Evolutionary conservation across 2,113 vertebrate genomes (phyloP).

Genomic region (Numenius arquata): DNA sequence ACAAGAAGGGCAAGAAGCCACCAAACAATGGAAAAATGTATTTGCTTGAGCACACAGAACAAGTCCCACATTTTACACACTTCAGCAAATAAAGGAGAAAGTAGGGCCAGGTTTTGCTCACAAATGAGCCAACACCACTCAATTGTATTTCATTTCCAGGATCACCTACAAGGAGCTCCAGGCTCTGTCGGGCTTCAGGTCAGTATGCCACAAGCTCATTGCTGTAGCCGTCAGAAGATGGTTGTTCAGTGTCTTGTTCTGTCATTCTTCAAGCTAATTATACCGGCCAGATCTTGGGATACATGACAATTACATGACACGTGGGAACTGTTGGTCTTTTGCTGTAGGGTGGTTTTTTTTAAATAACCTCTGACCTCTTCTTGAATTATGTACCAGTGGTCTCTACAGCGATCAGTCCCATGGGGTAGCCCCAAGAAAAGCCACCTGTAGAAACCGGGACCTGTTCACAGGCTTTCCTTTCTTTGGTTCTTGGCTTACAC

Average conservation of each 20-base stretch:
- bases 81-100: neutral
- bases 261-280: slow-evolving; percentile 10
- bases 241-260: neutral
- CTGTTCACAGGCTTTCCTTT: neutral
- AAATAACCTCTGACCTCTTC: neutral
- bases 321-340: neutral
- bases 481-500: neutral
- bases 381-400: neutral
- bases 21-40: neutral
- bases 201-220: neutral
- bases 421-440: neutral
- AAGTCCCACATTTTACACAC: neutral
- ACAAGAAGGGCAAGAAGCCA: neutral
- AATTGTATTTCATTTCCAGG: neutral
- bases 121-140: neutral
- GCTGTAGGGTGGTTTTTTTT: neutral
- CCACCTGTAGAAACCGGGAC: neutral
- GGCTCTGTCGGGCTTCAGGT: neutral
- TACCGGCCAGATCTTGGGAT: neutral
- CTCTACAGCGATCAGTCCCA: neutral
- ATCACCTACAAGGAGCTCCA: neutral
- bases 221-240: neutral
- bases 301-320: neutral
- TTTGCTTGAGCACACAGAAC: neutral
- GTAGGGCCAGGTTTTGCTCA: neutral